Evolutionary conservation across 2,113 vertebrate species (phyloP), one percentile per base, ranked within the genome.

Genomic region (Pteropus alecto): DNA sequence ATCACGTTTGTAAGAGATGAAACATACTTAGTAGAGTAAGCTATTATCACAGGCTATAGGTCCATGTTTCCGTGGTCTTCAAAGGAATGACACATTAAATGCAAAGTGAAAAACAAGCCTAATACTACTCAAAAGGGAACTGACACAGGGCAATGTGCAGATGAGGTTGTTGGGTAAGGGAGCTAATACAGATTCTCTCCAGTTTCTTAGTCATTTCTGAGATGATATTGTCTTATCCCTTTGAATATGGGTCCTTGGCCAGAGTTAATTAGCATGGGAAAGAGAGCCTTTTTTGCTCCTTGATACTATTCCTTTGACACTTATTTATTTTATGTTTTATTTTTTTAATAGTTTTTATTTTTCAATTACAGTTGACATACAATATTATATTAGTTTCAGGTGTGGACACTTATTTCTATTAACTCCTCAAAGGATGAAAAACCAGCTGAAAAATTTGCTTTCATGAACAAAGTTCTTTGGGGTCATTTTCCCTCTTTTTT

Each of bases 371-470:
- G 14, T 51, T 51, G 13, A 51, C 48, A 51, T 48, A 48, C 48
- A 51, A 51, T 51, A 51, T 51, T 51, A 51, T 51, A 15, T 16
- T 51, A 51, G 3, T 51, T 51, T 51, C 51, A 51, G 51, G 51
- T 51, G 5, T 51, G 15, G 79, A 65, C 9, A 33, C 12, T 28
- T 61, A 43, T 54, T 87, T 76, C 16, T 93, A 5, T 81, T 94
- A 68, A 86, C 12, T 90, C 56, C 79, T 93, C 28, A 96, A 89
- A 86, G 70, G 87, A 95, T 22, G 54, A 93, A 86, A 86, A 95
- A 86, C 56, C 43, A 93, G 46, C n/a, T 82, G 26, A 93, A 78
- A 63, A 85, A 35, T 94, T 96, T 81, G 61, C 76, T 78, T 94
- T 73, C 61, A 60, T 35, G 76, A 56, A 76, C 18, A 26, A 96